Base-by-base conservation (phyloP, 1,140 invertebrate species). In the Drosophila funebris region DNA sequence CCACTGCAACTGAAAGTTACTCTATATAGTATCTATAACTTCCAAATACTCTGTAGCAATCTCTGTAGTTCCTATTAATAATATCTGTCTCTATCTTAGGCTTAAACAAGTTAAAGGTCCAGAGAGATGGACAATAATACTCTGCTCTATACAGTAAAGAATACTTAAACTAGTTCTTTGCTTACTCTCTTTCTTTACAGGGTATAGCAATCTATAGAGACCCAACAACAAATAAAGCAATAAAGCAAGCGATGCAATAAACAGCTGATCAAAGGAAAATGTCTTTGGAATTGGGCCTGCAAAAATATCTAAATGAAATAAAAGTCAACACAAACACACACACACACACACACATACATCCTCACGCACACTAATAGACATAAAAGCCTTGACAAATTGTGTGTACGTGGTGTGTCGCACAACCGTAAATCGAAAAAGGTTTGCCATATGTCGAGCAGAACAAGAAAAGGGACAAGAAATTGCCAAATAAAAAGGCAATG, bases 391-490 rank as follows among this genome's bases (percentile, higher is more conserved):
- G 60, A 61, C 56, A 62, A 73, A 78, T 76, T 52, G 66, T 43
- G 58, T n/a, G 60, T 57, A 79, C 77, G 77, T 79, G 77, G 66
- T 64, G 61, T 79, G 77, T 72, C 56, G 61, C 50, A 31, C 24
- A 39, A 69, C 36, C 46, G 57, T 57, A 31, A 63, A 78, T 53
- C 37, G 18, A 8, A 77, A 77, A 75, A 41, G 56, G 41, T 54
- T 68, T 50, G 7, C 18, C 24, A 33, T 6, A 14, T n/a, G 4
- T 43, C 4, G 3, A 37, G n/a, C n/a, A 11, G 14, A 22, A 48
- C 20, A 57, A 18, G 6, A 67, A 48, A 63, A 53, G 18, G 41
- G 43, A 36, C 22, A 44, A 37, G 2, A 67, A 67, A 39, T 39
- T 67, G 53, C 20, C 54, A 39, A 39, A 31, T 27, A 44, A 44